Percentiles rank a stretch among this genome's conserved stretches.
phyloP scores from a whole-genome alignment of 2,888 invertebrate genomes.

The Carterocephalus palaemon region DNA sequence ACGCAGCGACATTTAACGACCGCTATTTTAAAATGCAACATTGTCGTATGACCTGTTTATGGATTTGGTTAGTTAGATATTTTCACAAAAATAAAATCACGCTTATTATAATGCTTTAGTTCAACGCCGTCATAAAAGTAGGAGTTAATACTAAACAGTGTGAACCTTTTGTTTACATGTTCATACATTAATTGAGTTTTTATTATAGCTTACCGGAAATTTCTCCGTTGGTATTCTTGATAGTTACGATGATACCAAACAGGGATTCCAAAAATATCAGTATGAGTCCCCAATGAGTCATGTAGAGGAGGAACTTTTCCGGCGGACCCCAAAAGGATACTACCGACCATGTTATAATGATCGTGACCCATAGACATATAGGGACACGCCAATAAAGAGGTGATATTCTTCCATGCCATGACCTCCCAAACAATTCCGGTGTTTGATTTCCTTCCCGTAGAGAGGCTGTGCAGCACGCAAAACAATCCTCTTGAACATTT shows the following conservation, averaged over 20 bases:
- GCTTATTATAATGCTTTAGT: neutral
- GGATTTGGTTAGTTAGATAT: too few relatives aligned
- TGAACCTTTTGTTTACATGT: too few relatives aligned
- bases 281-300: slow-evolving; percentile 78
- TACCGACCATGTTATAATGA: slow-evolving; percentile 51
- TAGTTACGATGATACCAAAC: slow-evolving; percentile 49
- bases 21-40: slow-evolving; percentile 13
- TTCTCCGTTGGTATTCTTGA: slow-evolving; percentile 10
- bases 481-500: slow-evolving; percentile 36
- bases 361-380: slow-evolving; percentile 57
- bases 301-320: slow-evolving; percentile 72
- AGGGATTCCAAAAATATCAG: slow-evolving; percentile 58
- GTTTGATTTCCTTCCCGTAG: slow-evolving; percentile 49
- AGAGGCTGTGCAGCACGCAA: slow-evolving; percentile 50
- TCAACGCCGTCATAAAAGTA: neutral
- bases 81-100: too few relatives aligned
- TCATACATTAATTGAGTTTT: slow-evolving; percentile 39
- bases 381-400: slow-evolving; percentile 66
- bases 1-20: slow-evolving; percentile 12
- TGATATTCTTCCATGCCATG: slow-evolving; percentile 49
- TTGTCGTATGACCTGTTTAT: slow-evolving; percentile 7
- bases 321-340: slow-evolving; percentile 61
- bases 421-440: slow-evolving; percentile 51
- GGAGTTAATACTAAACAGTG: too few relatives aligned
- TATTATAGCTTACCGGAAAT: slow-evolving; percentile 44